These are phyloP conservation scores for Heliconius aoede DNA, from an alignment of 2,888 invertebrate genomes.

Conservation along the genomic window DNA sequence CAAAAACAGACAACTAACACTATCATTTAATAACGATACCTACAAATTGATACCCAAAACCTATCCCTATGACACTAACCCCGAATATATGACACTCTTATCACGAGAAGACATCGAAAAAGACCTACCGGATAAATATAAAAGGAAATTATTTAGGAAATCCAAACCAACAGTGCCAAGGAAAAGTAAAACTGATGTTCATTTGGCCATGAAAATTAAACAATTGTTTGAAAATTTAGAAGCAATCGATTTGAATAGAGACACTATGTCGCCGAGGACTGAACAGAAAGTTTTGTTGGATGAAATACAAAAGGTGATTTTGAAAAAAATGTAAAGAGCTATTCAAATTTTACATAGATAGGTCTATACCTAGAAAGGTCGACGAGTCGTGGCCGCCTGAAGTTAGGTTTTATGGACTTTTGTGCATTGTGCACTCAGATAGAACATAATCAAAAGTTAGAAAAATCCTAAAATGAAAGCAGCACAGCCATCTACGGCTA, in stretches of 20 bases:
- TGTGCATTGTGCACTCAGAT: not conserved
- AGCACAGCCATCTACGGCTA: not conserved
- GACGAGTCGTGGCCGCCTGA: not conserved
- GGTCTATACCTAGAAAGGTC: too few species aligned
- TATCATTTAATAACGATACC: slow-evolving; percentile 48
- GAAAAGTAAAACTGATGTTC: slow-evolving; percentile 65
- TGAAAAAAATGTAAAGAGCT: not conserved
- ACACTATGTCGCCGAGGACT: slow-evolving; percentile 76
- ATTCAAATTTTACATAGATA: not conserved
- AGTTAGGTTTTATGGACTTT: not conserved
- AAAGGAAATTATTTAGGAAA: slow-evolving; percentile 59
- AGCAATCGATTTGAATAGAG: slow-evolving; percentile 69
- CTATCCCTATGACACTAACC: slow-evolving; percentile 83
- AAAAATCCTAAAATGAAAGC: not conserved
- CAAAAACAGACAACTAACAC: slow-evolving; percentile 56
- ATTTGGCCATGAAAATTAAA: slow-evolving; percentile 75
- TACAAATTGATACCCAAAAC: slow-evolving; percentile 58
- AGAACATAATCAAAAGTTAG: not conserved
- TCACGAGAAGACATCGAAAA: slow-evolving; percentile 77
- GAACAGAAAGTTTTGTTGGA: slow-evolving; percentile 80
- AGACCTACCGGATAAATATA: slow-evolving; percentile 77
- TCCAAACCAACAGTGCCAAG: slow-evolving; percentile 67
- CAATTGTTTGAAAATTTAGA: slow-evolving; percentile 75
- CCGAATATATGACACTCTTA: slow-evolving; percentile 80
- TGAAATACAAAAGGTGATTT: slow-evolving; percentile 84